Base-by-base conservation (phyloP, 2,888 invertebrate species). In the Ectobius pallidus region DNA sequence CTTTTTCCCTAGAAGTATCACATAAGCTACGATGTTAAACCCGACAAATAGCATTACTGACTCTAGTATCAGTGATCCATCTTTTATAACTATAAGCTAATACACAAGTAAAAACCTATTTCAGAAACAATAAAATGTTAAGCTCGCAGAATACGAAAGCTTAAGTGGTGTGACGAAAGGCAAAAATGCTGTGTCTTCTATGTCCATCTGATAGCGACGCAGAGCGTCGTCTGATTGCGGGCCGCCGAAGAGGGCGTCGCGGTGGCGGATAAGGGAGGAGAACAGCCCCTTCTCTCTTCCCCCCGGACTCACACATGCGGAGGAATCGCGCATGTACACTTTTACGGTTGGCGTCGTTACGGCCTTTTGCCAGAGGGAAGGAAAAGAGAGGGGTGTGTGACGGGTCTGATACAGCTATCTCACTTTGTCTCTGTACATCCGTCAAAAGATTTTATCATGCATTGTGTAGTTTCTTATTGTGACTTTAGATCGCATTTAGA, bases 191-290 rank as follows among this genome's bases (percentile, higher is more conserved):
- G n/a, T n/a, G n/a, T n/a, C n/a, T n/a, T n/a, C n/a, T n/a, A 25
- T 22, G 18, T 46, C 18, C 25, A 65, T 46, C 27, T 46, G 65
- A 65, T 44, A 65, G 65, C 46, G 65, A 65, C 65, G 65, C 46
- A 27, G 34, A 65, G 65, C 65, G 65, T 46, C 65, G 65, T 65
- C 65, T 65, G 65, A 65, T 46, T 65, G 46, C 42, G 27, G 27
- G 25, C 44, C 46, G 46, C 46, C 65, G 65, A n/a, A 46, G 65
- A 65, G 65, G 65, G 65, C 65, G 65, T 65, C 65, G 65, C 30
- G 46, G 65, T 65, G 65, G 46, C 65, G 65, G 65, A 27, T 46
- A 30, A 58, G 58, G 58, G 58, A 58, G 58, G 58, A 58, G 58
- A 58, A n/a, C 27, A 27, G 3, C 39, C 62, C 39, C 20, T 27